Base-by-base conservation (phyloP, 2,113 vertebrate genomes). In the Talpa occidentalis region DNA sequence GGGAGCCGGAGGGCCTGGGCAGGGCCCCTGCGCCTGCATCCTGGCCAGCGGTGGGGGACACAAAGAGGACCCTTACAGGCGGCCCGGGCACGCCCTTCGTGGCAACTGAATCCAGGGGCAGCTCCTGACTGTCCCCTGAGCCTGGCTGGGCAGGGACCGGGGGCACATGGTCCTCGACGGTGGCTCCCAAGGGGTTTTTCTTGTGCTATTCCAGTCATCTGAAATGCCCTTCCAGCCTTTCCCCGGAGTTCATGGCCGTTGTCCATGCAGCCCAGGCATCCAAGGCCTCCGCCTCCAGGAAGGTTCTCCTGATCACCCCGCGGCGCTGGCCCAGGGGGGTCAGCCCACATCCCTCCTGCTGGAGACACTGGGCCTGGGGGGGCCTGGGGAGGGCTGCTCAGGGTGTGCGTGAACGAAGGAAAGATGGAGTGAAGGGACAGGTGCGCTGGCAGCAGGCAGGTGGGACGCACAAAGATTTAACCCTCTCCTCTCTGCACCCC, bases 151-250 rank as follows among this genome's bases (percentile, higher is more conserved):
- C 2, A 44, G n/a, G n/a, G n/a, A n/a, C n/a, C n/a, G n/a, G n/a
- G 52, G 22, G 28, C 16, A 3, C 17, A 54, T 3, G 32, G 17
- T 35, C 56, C 12, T 17, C 1, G 14, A 30, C 7, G 26, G 42
- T 24, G 70, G 47, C 3, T 47, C 69, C 47, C 47, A 44, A 44
- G 47, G 11, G 47, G 47, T 49, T 49, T 49, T 49, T 67, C 56
- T 42, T 4, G 0, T 42, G 30, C 42, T 16, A 0, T 32, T 24
- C 49, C 22, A 44, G 54, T 19, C 26, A 3, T 35, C 66, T 2
- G 17, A 19, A 35, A 56, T 0, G 17, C 30, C 76, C 56, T 84
- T 80, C 32, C 80, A 22, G 60, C 12, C 26, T 78, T 69, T 15
- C 66, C 30, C 22, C n/a, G n/a, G 19, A 32, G 5, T 22, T 44